phyloP scores from a whole-genome alignment of 2,888 invertebrate species.

The Keiferia lycopersicella region DNA sequence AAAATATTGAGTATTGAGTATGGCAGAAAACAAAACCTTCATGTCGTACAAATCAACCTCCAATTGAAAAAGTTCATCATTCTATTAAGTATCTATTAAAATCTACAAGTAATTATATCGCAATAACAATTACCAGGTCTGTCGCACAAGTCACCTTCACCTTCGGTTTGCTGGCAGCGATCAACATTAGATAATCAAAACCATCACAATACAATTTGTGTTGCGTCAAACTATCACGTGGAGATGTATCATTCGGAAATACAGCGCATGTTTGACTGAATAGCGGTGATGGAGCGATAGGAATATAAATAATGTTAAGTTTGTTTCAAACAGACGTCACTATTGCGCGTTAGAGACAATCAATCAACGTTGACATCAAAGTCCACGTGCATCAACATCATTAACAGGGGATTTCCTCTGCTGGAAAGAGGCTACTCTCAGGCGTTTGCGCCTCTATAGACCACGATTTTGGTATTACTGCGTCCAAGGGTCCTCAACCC shows the following conservation, averaged over 20 bases:
- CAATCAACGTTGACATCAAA: no score
- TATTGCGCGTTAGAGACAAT: neutral
- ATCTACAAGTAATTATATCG: neutral
- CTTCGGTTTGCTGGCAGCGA: constrained; percentile 18
- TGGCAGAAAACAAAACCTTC: neutral
- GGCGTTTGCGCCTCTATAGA: no score
- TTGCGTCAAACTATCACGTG: constrained; percentile 18
- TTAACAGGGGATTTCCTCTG: no score
- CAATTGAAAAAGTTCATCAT: neutral
- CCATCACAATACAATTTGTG: constrained; percentile 12
- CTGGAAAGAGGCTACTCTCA: no score
- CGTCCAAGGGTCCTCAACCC: no score
- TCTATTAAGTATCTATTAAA: neutral
- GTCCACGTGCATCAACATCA: no score
- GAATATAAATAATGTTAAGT: neutral
- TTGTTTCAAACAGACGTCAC: neutral
- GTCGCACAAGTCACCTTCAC: constrained; percentile 22
- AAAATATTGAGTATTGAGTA: no score
- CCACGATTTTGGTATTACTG: no score
- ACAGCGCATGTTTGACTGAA: neutral
- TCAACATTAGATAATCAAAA: constrained; percentile 17
- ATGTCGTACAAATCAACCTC: neutral
- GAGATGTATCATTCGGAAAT: constrained; percentile 6
- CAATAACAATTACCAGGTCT: constrained; percentile 17
- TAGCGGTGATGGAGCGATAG: neutral